phyloP scores from a whole-genome alignment of 2,888 invertebrate species.

The Leptopterna dolabrata region DNA sequence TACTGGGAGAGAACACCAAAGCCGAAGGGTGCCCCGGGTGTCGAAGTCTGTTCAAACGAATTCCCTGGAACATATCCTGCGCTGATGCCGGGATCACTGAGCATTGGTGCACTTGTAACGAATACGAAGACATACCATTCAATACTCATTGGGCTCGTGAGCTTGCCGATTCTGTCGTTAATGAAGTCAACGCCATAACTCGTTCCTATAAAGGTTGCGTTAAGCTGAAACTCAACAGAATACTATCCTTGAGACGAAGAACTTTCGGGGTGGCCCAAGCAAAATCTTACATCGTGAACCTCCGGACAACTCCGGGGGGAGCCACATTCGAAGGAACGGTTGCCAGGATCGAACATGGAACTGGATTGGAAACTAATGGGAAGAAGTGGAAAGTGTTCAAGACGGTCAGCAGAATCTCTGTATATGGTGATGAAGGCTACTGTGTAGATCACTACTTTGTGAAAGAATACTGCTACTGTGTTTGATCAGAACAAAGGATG shows the following conservation, averaged over 20 bases:
- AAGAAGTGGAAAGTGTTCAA: background rate
- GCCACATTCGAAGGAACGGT: constrained; percentile 12
- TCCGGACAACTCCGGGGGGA: background rate
- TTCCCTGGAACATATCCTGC: constrained; percentile 75
- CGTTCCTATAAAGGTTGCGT: background rate
- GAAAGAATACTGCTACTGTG: background rate
- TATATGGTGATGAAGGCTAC: background rate
- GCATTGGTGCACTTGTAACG: constrained; percentile 83
- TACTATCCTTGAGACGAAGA: background rate
- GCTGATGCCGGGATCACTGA: constrained; percentile 75
- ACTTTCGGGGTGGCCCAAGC: background rate
- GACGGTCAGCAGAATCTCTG: background rate
- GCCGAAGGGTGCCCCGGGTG: constrained; percentile 72
- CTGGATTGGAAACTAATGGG: background rate
- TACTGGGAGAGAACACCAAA: constrained; percentile 66
- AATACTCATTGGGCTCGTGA: background rate
- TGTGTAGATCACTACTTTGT: background rate
- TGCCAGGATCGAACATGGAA: constrained; percentile 60
- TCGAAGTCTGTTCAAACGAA: constrained; percentile 70
- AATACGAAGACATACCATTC: no score
- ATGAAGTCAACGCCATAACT: background rate
- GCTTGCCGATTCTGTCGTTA: background rate
- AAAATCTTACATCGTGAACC: background rate
- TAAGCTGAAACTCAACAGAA: background rate
- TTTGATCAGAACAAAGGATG: no score